These are phyloP conservation scores for Hylomyscus alleni DNA, from an alignment of 2,797 vertebrate species.

Conservation along the genomic window DNA sequence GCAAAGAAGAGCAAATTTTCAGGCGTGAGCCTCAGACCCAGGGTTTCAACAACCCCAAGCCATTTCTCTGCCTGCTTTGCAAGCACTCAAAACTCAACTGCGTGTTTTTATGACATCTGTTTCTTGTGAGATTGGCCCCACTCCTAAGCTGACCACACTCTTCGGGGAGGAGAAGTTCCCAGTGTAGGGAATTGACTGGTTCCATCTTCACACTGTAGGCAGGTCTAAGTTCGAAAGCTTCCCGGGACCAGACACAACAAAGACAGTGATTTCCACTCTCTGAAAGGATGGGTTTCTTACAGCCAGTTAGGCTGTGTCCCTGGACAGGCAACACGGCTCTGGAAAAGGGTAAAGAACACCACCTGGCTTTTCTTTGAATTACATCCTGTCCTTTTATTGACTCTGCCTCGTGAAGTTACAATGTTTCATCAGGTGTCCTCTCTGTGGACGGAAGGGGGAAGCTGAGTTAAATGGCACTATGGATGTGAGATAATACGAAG, in stretches of 20 bases:
- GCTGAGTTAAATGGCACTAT: background rate
- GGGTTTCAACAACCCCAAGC: background rate
- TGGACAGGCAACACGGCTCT: background rate
- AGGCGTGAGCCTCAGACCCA: background rate
- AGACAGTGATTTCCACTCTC: background rate
- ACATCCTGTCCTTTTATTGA: background rate
- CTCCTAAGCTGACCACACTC: rapidly evolving
- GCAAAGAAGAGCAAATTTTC: background rate
- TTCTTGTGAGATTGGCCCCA: rapidly evolving
- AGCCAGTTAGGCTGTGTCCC: background rate
- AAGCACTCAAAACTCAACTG: background rate
- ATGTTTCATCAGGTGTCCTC: background rate
- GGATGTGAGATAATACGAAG: background rate
- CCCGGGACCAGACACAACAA: background rate
- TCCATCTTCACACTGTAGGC: background rate
- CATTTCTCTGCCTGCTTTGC: background rate
- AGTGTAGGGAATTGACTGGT: background rate
- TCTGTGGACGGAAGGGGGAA: rapidly evolving
- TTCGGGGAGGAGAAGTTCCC: rapidly evolving
- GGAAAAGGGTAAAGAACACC: background rate
- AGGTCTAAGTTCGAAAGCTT: background rate
- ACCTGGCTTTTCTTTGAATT: background rate
- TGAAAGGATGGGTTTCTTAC: background rate
- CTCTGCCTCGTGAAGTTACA: background rate
- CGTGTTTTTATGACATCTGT: rapidly evolving